These are phyloP conservation scores for Heliconius nattereri DNA, from an alignment of 1,140 invertebrate species.

Conservation along the genomic window DNA sequence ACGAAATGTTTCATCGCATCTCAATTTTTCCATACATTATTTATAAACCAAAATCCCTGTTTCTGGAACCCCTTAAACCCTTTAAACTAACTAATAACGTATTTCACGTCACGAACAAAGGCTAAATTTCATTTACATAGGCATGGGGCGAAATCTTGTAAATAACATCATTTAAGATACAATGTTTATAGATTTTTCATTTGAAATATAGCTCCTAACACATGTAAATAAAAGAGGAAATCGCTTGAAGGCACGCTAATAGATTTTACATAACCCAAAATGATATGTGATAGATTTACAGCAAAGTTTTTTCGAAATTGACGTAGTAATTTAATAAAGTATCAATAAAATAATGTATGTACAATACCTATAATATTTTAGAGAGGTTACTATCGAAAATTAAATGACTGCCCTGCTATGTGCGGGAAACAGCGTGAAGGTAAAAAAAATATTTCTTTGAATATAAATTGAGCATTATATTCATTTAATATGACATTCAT, in stretches of 20 bases:
- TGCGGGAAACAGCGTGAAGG: too few relatives aligned
- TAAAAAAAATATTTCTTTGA: too few relatives aligned
- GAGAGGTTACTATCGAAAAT: too few relatives aligned
- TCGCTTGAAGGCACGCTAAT: not conserved
- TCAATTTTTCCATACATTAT: not conserved
- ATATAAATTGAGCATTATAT: too few relatives aligned
- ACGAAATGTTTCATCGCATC: not conserved
- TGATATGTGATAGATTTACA: not conserved
- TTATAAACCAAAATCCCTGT: not conserved
- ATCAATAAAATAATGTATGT: not conserved
- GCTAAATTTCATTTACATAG: constrained; percentile 18
- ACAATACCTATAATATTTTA: not conserved
- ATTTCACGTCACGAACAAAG: constrained; percentile 16
- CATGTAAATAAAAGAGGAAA: not conserved
- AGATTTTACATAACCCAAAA: not conserved
- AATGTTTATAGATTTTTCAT: not conserved
- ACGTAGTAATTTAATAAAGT: too few relatives aligned
- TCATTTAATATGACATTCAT: too few relatives aligned
- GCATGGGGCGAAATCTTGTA: not conserved
- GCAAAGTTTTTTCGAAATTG: not conserved
- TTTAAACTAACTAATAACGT: constrained; percentile 10
- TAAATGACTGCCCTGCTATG: too few relatives aligned
- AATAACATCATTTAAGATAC: not conserved
- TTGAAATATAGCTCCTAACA: not conserved
- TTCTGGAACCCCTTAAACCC: not conserved